These are phyloP conservation scores for Pyrgus malvae DNA, from an alignment of 2,888 invertebrate species.

Conservation along the genomic window DNA sequence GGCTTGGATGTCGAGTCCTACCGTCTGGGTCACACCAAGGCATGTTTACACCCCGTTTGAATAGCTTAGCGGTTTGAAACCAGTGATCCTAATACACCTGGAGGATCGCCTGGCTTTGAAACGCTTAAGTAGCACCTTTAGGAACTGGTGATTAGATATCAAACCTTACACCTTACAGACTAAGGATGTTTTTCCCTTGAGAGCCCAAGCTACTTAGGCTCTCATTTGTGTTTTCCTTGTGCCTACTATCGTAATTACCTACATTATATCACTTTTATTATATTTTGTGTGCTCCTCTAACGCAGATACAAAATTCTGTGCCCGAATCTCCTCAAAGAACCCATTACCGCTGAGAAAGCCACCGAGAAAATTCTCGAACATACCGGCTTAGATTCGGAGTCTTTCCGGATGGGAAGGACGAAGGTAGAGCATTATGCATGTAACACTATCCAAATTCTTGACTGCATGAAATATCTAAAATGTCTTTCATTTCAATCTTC, in stretches of 20 bases:
- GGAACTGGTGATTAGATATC: slow-evolving; percentile 52
- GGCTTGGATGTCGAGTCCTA: slow-evolving; percentile 95
- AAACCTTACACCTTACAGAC: slow-evolving; percentile 42
- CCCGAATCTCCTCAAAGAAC: slow-evolving; percentile 91
- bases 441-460: slow-evolving; percentile 28
- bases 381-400: slow-evolving; percentile 94
- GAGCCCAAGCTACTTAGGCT: slow-evolving; percentile 68
- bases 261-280: slow-evolving; percentile 54
- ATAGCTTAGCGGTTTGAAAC: slow-evolving; percentile 63
- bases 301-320: slow-evolving; percentile 99
- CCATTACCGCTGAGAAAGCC: slow-evolving; percentile 88
- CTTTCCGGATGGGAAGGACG: slow-evolving; percentile 96
- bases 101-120: slow-evolving; percentile 52
- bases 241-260: slow-evolving; percentile 39
- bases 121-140: slow-evolving; percentile 60
- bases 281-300: slow-evolving; percentile 72
- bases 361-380: slow-evolving; percentile 91
- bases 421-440: slow-evolving; percentile 86
- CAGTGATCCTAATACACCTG: slow-evolving; percentile 49
- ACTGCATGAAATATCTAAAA: slow-evolving; percentile 27
- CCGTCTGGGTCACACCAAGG: slow-evolving; percentile 99
- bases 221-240: slow-evolving; percentile 53
- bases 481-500: slow-evolving; percentile 19
- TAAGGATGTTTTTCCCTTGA: slow-evolving; percentile 50
- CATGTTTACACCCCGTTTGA: slow-evolving; percentile 82